A percentile compares a stretch with the other conserved stretches of the same genome.
Evolutionary conservation across 2,888 invertebrate species (phyloP).

Genomic region (Flexamia atlantica): DNA sequence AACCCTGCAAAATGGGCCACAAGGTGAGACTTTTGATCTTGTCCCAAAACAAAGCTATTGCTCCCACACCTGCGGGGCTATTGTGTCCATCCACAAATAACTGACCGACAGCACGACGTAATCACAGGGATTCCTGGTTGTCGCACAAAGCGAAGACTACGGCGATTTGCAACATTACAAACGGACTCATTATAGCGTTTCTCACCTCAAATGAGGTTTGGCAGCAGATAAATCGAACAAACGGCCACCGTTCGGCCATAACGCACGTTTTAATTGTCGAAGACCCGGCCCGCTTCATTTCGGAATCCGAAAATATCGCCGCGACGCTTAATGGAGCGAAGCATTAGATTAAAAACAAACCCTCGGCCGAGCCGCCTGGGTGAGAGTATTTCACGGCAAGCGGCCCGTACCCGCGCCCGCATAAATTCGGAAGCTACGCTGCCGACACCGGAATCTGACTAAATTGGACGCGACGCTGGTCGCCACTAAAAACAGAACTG

Average conservation of each 20-base stretch:
- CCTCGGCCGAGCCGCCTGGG: not conserved
- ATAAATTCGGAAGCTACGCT: conserved; percentile 13
- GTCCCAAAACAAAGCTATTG: conserved; percentile 22
- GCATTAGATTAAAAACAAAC: conserved; percentile 48
- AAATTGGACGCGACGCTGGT: conserved; percentile 38
- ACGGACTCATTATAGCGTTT: conserved; percentile 3
- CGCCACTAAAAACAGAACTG: conserved; percentile 37
- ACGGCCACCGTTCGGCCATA: conserved; percentile 30
- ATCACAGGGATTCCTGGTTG: conserved; percentile 40
- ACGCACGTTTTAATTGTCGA: conserved; percentile 46
- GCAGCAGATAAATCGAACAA: conserved; percentile 48
- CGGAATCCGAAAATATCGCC: conserved; percentile 53
- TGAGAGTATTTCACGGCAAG: conserved; percentile 26
- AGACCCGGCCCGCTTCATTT: conserved; percentile 34
- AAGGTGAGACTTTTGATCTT: conserved; percentile 12
- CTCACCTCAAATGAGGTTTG: conserved; percentile 56
- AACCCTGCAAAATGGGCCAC: conserved; percentile 5
- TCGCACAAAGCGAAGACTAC: conserved; percentile 36
- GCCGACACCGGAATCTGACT: not conserved
- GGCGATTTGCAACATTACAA: conserved; percentile 37
- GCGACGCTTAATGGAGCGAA: conserved; percentile 24
- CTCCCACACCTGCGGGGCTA: conserved; percentile 14
- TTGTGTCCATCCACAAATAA: conserved; percentile 10
- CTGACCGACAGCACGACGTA: not conserved
- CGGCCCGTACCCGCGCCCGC: conserved; percentile 1